Evolutionary conservation across 2,888 invertebrate species (phyloP), one percentile per base, ranked within the genome.

Genomic region (Dryococelus australis): DNA sequence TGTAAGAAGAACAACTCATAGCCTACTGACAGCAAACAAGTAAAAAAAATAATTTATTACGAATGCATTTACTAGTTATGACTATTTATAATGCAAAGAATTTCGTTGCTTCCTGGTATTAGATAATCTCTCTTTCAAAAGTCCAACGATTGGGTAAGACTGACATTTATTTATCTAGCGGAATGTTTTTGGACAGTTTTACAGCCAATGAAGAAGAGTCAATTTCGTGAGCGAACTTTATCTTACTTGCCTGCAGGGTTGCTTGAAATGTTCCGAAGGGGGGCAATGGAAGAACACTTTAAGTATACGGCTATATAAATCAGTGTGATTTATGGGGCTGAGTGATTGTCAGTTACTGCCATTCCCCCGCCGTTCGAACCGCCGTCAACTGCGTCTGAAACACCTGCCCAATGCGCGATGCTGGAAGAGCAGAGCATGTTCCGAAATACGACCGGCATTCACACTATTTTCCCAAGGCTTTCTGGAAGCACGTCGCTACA

Each of bases 341-440:
- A 65, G 65, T 24, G 65, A 65, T 24, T n/a, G 65, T 65, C 65
- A 65, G 24, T 65, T 65, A 65, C 65, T 65, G 65, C 24, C 65
- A 20, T 10, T 65, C 65, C 8, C 20, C 24, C 65, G 47, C 65
- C n/a, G n/a, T n/a, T 65, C 65, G 65, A 65, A 1, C 24, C 65
- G 65, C 65, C 65, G n/a, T 65, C 65, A n/a, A n/a, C 65, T 65
- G n/a, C 65, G 65, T n/a, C 65, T 65, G 24, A 6, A 65, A 65
- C 65, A 65, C 65, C 65, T 65, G 65, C 65, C 65, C 24, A 65
- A 65, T 65, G 65, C 65, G 65, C 65, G 20, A 65, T 65, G 65
- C 65, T 20, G 20, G 65, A 20, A 65, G 24, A n/a, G 65, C 20
- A 24, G 24, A n/a, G 65, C 20, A 1, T 65, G 13, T 20, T 20